phyloP scores from a whole-genome alignment of 2,113 vertebrate species.

The Lophochroa leadbeateri region DNA sequence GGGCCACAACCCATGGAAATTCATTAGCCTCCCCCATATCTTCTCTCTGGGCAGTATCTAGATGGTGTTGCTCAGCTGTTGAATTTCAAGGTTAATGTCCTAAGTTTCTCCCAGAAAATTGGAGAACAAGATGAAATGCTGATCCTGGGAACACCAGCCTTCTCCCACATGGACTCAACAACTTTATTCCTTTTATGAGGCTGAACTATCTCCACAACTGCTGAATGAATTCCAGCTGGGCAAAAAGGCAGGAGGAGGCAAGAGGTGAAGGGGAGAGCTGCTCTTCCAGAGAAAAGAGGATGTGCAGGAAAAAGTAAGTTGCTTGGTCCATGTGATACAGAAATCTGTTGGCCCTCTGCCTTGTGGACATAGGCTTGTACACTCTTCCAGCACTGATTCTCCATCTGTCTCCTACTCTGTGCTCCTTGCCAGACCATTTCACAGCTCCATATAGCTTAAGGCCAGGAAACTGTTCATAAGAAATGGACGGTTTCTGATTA shows the following conservation, averaged over 20 bases:
- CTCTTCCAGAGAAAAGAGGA: neutral
- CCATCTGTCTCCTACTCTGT: neutral
- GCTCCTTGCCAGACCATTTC: slow-evolving; percentile 35
- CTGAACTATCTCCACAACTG: neutral
- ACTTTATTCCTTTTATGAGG: neutral
- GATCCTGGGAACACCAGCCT: neutral
- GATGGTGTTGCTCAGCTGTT: neutral
- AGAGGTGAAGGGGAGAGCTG: neutral
- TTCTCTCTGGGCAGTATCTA: neutral
- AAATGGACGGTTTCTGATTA: neutral
- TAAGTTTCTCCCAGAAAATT: neutral
- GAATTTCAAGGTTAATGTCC: neutral
- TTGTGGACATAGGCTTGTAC: neutral
- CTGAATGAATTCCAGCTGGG: neutral
- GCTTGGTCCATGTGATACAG: neutral
- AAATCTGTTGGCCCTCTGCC: neutral
- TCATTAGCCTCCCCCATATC: neutral
- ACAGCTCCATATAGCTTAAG: slow-evolving; percentile 14
- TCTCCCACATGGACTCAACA: fast-evolving
- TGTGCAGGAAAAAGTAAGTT: neutral
- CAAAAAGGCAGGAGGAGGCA: neutral
- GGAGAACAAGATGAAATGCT: neutral
- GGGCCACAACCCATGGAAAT: neutral
- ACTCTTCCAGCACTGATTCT: slow-evolving; percentile 28
- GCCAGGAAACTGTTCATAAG: neutral